Base-by-base conservation (phyloP, 2,113 vertebrate species). In the Pipa parva region DNA sequence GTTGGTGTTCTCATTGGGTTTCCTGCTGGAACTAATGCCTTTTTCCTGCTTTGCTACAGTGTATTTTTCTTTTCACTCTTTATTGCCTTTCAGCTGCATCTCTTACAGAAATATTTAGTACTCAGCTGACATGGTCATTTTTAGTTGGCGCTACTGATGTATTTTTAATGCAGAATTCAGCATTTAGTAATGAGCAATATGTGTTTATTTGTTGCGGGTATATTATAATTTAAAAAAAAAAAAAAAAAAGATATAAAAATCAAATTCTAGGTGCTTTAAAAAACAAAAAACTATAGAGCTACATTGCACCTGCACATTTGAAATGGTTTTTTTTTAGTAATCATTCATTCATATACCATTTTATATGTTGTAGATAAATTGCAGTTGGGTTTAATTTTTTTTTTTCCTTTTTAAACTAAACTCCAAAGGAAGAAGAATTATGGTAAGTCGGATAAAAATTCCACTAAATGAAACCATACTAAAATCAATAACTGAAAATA, bases 141-240 rank as follows among this genome's bases (percentile, higher is more conserved):
- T 48, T 7, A 42, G n/a, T n/a, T 37, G 11, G 18, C 51, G 27
- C 12, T 63, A 50, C 60, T 51, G 28, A 62, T 29, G 28, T 66
- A 66, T 55, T 64, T 63, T 28, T 48, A 66, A 66, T 56, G 37
- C 54, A 33, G 55, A 15, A 59, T 59, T 59, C 59, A 67, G 59
- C 48, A 49, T 49, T 49, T 49, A 59, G 50, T 46, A 50, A 22
- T 28, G 48, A 29, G 54, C n/a, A 31, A 50, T 50, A 67, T 11
- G 49, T 27, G 27, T 58, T 67, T 59, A 49, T 58, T 25, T 50
- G 21, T 26, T 50, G 13, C 49, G 27, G 27, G 25, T 45, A 33
- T 18, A 28, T 55, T 18, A 57, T 55, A 56, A 46, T 64, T 55
- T 39, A 28, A 42, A 63, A 63, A 63, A 22, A 9, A 4, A 51